Base-by-base conservation (phyloP, 2,113 vertebrate species). In the Pavo muticus region DNA sequence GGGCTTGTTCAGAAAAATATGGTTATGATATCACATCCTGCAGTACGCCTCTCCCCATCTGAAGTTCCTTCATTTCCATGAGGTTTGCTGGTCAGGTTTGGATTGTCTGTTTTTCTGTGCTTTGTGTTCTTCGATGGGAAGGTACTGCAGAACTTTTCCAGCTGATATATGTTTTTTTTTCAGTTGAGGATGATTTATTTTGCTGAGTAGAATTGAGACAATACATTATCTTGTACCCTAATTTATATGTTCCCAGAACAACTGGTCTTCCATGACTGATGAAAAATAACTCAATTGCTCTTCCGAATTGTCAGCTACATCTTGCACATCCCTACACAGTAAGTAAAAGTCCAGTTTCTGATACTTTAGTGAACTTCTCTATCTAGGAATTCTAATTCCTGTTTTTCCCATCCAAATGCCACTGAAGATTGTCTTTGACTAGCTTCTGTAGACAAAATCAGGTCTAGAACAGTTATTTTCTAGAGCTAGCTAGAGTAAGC, bases 271-370 rank as follows among this genome's bases (percentile, higher is more conserved):
- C 32, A 24, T 6, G 30, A 32, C 39, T 70, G 42, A 37, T 0
- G 3, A 21, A 61, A 20, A 24, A 29, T 61, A 57, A 73, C 30
- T 73, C 32, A 52, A 16, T 29, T 1, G 0, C 7, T 18, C 14
- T 61, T 72, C 63, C 37, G 23, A 68, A 56, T 57, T 76, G 29
- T 44, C 67, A 59, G 5, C 5, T 47, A 29, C 27, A 15, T 71
- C 59, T 65, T 85, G 13, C 39, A 59, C 6, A 40, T 32, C 25
- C 35, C 29, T 37, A 67, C 0, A 0, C 24, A 63, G 25, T 11
- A 50, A 10, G 4, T 12, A 81, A 10, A 86, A 80, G 16, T 2
- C 4, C 44, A 71, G 29, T 83, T 82, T 17, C 50, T 67, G 42
- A 48, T 48, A 63, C 14, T 84, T 86, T 70, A 60, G 27, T 2